Percentiles rank a stretch among this genome's conserved stretches.
Conservation (phyloP, 64 coral and sea anemone genomes). For the Pocillopora verrucosa region DNA sequence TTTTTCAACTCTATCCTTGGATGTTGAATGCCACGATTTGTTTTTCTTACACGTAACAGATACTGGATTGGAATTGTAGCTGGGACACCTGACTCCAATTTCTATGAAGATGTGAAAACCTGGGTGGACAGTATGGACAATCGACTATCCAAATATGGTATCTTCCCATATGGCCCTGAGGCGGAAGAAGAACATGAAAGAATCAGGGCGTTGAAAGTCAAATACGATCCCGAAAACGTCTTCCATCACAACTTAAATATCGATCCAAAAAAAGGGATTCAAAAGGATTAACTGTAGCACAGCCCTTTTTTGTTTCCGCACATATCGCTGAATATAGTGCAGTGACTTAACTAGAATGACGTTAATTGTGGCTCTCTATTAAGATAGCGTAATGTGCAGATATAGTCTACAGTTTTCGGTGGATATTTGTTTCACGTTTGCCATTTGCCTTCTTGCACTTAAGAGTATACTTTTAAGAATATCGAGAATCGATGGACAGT, state of each 20-base stretch:
- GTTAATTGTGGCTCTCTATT: too few species aligned
- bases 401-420: too few species aligned
- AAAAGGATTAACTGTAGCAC: neutral
- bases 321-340: neutral
- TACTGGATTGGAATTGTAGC: conserved; percentile 52
- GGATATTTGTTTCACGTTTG: too few species aligned
- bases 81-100: neutral
- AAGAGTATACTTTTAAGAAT: too few species aligned
- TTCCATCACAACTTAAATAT: conserved; percentile 55
- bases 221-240: conserved; percentile 59
- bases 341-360: too few species aligned
- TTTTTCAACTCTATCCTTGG: too few species aligned
- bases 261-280: neutral
- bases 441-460: too few species aligned
- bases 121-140: conserved; percentile 32
- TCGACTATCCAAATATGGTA: conserved; percentile 43
- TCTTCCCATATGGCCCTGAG: conserved; percentile 32
- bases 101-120: conserved; percentile 17
- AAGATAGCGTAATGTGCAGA: too few species aligned
- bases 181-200: conserved; percentile 33
- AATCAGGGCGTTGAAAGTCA: conserved; percentile 41
- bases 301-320: too few species aligned
- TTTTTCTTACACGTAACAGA: neutral
- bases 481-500: too few species aligned
- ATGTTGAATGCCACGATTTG: too few species aligned